Base-by-base conservation (phyloP, 2,113 vertebrate genomes). In the Ammospiza caudacuta region DNA sequence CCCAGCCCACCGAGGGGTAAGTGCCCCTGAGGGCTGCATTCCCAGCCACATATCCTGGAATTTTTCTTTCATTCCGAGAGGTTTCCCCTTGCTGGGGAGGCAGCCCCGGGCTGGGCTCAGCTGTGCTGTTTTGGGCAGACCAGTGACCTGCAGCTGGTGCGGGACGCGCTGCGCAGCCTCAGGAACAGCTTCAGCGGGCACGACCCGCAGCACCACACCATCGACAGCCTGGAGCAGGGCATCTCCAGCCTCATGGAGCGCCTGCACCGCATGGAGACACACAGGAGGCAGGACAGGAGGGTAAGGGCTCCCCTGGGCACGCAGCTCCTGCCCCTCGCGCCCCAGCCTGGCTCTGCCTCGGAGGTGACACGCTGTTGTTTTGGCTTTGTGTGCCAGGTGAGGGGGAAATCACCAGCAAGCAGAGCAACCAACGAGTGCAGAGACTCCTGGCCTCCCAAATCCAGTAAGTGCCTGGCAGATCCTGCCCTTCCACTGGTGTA, bases 191-290 rank as follows among this genome's bases (percentile, higher is more conserved):
- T 99, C 95, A 98, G 99, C 9, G 99, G 98, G 33, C 99, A 99
- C 0, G 99, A 99, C 81, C 99, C 99, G 1, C 99, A 99, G 96
- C 99, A 99, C 83, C 99, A 99, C 94, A 99, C 99, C 22, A 98
- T 99, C 31, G 99, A 99, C 98, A 99, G 99, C 85, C 94, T 99
- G 97, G 99, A 99, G 97, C 99, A 99, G 97, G 99, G 99, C 57
- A 98, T 99, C 62, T 95, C 98, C 43, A 99, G 99, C 73, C 98
- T 99, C 69, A 99, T 99, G 88, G 99, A 99, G 92, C 98, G 99
- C 73, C 96, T 99, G 84, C 98, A 98, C 12, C 95, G 94, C 76
- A 24, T 98, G 94, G 98, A 99, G 83, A 94, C 94, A 8, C 99
- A 99, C 69, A 98, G 97, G 89, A 98, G 95, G 89, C 98, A 92